Percentiles rank a stretch among this genome's conserved stretches.
phyloP scores from a whole-genome alignment of 1,140 invertebrate genomes.

The Psilanteris sp. region DNA sequence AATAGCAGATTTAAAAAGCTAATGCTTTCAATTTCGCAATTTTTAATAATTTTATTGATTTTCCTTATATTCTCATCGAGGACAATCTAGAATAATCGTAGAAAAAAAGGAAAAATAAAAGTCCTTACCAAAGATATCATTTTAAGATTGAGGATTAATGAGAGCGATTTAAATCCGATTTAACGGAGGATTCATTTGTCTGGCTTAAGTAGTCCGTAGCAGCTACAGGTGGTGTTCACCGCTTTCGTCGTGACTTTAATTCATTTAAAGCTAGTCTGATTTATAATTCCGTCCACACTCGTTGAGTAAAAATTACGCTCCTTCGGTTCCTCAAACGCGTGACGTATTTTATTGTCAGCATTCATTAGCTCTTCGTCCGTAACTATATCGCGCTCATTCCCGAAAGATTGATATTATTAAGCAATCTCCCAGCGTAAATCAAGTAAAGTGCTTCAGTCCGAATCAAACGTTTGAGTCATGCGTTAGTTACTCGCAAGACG shows the following conservation, averaged over 20 bases:
- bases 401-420: slow-evolving; percentile 3
- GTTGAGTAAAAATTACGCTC: too few relatives aligned
- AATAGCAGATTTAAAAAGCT: too few relatives aligned
- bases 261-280: slow-evolving; percentile 62
- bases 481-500: background rate
- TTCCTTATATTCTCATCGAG: too few relatives aligned
- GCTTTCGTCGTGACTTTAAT: slow-evolving; percentile 66
- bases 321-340: background rate
- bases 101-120: too few relatives aligned
- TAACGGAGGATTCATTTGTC: slow-evolving; percentile 36
- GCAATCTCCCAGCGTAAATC: background rate
- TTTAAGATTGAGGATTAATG: slow-evolving; percentile 11
- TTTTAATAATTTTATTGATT: too few relatives aligned
- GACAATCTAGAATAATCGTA: too few relatives aligned
- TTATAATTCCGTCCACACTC: too few relatives aligned
- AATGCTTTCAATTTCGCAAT: too few relatives aligned
- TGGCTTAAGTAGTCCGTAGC: slow-evolving; percentile 29
- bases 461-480: slow-evolving; percentile 2
- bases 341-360: slow-evolving; percentile 22
- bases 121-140: background rate
- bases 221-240: slow-evolving; percentile 68
- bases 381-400: too few relatives aligned
- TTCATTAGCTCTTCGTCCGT: too few relatives aligned
- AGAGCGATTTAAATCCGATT: slow-evolving; percentile 34
- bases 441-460: slow-evolving; percentile 6